Evolutionary conservation across 2,888 invertebrate species (phyloP), one percentile per base, ranked within the genome.

Genomic region (Entomobrya multifasciata): DNA sequence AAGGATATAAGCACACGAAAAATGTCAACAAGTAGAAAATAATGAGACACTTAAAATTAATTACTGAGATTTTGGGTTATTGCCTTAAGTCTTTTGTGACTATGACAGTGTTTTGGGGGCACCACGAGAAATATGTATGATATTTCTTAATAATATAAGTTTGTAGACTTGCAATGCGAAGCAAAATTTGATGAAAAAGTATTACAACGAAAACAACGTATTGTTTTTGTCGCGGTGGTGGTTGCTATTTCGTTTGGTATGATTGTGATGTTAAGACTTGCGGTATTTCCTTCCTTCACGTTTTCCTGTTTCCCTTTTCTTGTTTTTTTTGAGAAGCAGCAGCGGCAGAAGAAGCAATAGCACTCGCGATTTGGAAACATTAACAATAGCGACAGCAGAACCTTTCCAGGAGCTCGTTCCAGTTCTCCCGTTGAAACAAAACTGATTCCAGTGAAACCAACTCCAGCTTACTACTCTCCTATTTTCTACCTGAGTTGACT

Each of bases 401-500:
- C 8, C 6, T 47, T 72, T 25, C 70, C 70, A 72, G 70, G 22
- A 57, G 41, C 70, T 41, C 70, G 20, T 82, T 57, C 81, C 72
- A 57, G 60, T 57, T 72, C 81, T 72, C 81, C 30, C 52, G 81
- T 27, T 41, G 60, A 72, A n/a, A 27, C 44, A 60, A 72, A 44
- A 82, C 81, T 82, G 81, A 72, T 60, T 72, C 81, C 41, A 55
- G 20, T 44, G 72, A 47, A 47, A 10, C 22, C 44, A 22, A 25
- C 47, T 72, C 57, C 72, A 72, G 81, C 52, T 60, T 47, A 44
- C 25, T 36, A 44, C 25, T 70, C 44, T 27, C 57, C 44, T 8
- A 22, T 82, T 74, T 72, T 82, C 30, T 74, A 82, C 81, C 81
- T 82, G 81, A 76, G 76, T 76, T 55, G 52, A 30, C 25, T 57